Conservation (phyloP, 2,113 vertebrate species). For the Passer montanus region DNA sequence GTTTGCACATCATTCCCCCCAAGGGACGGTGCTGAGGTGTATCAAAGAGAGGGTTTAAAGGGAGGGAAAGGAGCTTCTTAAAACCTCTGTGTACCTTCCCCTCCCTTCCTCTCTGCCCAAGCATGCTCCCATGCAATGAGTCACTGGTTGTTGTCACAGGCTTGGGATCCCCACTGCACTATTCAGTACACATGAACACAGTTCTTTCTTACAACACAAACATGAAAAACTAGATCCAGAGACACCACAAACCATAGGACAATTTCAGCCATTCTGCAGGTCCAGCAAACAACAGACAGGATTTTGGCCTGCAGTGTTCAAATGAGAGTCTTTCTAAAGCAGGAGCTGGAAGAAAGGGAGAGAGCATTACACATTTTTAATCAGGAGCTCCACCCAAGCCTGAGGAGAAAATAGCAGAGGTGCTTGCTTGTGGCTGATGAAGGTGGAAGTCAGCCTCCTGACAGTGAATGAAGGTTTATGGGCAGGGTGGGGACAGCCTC, state of each 20-base stretch:
- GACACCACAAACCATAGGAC: background rate
- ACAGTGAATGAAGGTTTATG: slow-evolving; percentile 13
- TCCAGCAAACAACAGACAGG: background rate
- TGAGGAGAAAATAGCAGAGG: slow-evolving; percentile 30
- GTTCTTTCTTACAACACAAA: background rate
- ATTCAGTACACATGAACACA: background rate
- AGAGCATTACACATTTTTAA: background rate
- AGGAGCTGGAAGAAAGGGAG: background rate
- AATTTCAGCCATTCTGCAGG: background rate
- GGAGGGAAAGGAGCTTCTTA: slow-evolving; percentile 4
- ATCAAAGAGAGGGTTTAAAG: slow-evolving; percentile 38
- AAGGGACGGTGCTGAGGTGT: background rate
- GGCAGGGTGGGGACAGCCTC: slow-evolving; percentile 13
- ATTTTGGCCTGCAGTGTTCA: background rate
- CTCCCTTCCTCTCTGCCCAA: slow-evolving; percentile 37
- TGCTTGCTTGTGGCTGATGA: background rate
- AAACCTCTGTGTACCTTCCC: slow-evolving; percentile 4
- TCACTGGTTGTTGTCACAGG: slow-evolving; percentile 3
- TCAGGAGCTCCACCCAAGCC: slow-evolving; percentile 50
- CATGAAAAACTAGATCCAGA: background rate
- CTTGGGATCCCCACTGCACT: background rate
- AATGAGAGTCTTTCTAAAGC: background rate
- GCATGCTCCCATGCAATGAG: background rate
- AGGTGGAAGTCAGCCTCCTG: slow-evolving; percentile 21
- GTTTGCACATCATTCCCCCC: background rate